These are phyloP conservation scores for Albula goreensis DNA, from an alignment of 2,113 vertebrate genomes.

Conservation along the genomic window DNA sequence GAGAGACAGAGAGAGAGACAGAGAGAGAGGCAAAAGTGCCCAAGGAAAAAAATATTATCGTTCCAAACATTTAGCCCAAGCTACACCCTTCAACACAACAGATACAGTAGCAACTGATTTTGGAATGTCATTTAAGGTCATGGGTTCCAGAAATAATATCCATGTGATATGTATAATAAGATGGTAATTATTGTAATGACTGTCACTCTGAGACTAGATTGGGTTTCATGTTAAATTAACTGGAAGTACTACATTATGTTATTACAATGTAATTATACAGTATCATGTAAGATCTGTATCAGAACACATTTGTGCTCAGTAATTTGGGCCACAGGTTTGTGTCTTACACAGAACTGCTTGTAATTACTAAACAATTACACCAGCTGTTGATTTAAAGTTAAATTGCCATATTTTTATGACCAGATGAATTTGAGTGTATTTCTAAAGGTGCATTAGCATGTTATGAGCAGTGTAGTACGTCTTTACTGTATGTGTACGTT, in stretches of 20 bases:
- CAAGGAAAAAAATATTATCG: conserved; percentile 23
- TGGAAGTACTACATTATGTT: background rate
- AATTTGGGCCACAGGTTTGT: background rate
- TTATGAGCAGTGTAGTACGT: too few species aligned
- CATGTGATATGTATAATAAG: background rate
- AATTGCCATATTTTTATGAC: too few species aligned
- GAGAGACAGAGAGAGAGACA: background rate
- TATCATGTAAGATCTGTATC: background rate
- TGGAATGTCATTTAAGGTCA: background rate
- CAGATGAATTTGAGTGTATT: too few species aligned
- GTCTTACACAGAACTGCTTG: background rate
- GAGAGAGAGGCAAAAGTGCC: background rate
- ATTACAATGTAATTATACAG: background rate
- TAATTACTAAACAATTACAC: too few species aligned
- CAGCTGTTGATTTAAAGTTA: background rate
- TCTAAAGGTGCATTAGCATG: too few species aligned
- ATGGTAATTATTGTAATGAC: conserved; percentile 1
- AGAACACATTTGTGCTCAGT: background rate
- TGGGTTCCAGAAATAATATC: conserved; percentile 11
- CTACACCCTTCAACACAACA: conserved; percentile 3
- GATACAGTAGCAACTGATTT: background rate
- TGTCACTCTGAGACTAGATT: conserved; percentile 15
- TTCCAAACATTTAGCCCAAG: conserved; percentile 30
- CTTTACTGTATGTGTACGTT: too few species aligned
- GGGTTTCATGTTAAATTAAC: background rate